Conservation (phyloP, 2,113 vertebrate species). For the Hystrix cristata region DNA sequence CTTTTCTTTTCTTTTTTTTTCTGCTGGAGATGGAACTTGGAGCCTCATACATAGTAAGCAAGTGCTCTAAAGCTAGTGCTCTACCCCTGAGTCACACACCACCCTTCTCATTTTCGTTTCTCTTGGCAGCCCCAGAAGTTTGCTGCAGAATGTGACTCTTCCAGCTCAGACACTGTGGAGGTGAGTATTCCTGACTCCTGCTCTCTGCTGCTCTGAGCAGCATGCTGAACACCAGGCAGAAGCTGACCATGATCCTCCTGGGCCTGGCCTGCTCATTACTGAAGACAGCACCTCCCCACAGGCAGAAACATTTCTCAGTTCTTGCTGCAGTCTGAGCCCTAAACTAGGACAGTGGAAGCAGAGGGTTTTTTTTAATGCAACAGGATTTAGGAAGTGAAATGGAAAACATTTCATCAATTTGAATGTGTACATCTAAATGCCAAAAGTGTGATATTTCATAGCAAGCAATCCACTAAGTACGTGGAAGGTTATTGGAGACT, state of each 20-base stretch:
- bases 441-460: background rate
- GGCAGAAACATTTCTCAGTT: background rate
- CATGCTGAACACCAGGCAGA: background rate
- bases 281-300: no score
- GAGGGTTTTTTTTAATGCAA: background rate
- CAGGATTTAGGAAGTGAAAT: background rate
- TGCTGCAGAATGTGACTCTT: background rate
- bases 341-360: accelerated
- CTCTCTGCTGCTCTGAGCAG: background rate
- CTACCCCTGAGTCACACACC: no score
- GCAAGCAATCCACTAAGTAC: background rate
- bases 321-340: background rate
- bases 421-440: background rate
- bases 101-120: background rate
- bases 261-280: background rate
- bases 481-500: background rate
- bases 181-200: background rate
- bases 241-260: accelerated
- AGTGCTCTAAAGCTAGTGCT: background rate
- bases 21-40: background rate
- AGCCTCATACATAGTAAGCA: background rate
- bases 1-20: background rate
- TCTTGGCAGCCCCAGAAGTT: background rate
- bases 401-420: background rate
- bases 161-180: accelerated